These are phyloP conservation scores for Psilanteris sp. DNA, from an alignment of 1,140 invertebrate genomes.

Conservation along the genomic window DNA sequence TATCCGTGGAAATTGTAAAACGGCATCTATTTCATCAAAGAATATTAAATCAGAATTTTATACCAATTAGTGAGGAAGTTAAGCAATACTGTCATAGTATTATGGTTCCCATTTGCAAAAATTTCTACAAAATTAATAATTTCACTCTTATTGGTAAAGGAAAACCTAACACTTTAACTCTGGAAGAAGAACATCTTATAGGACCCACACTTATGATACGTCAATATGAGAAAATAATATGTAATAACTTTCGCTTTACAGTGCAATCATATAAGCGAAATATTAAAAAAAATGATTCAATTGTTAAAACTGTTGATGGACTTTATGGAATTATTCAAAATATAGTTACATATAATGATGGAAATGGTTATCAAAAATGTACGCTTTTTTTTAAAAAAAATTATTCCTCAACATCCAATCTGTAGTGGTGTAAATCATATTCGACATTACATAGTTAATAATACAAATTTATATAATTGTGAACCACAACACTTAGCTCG, in stretches of 20 bases:
- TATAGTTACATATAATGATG: not conserved
- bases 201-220: too few species aligned
- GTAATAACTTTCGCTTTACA: not conserved
- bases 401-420: not conserved
- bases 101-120: not conserved
- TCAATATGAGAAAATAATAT: conserved; percentile 1
- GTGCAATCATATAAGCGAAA: not conserved
- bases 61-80: not conserved
- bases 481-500: not conserved
- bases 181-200: not conserved
- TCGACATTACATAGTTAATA: not conserved
- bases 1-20: conserved; percentile 29
- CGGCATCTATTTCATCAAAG: conserved; percentile 33
- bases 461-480: not conserved
- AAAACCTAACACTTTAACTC: not conserved
- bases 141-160: not conserved
- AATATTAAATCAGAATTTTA: not conserved
- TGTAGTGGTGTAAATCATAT: not conserved
- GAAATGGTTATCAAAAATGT: not conserved
- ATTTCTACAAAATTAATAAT: not conserved
- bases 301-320: not conserved
- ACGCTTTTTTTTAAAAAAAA: not conserved
- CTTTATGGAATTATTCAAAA: not conserved
- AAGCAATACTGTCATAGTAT: not conserved
- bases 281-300: not conserved